phyloP scores from a whole-genome alignment of 2,888 invertebrate genomes.

The Oscheius myriophilus region DNA sequence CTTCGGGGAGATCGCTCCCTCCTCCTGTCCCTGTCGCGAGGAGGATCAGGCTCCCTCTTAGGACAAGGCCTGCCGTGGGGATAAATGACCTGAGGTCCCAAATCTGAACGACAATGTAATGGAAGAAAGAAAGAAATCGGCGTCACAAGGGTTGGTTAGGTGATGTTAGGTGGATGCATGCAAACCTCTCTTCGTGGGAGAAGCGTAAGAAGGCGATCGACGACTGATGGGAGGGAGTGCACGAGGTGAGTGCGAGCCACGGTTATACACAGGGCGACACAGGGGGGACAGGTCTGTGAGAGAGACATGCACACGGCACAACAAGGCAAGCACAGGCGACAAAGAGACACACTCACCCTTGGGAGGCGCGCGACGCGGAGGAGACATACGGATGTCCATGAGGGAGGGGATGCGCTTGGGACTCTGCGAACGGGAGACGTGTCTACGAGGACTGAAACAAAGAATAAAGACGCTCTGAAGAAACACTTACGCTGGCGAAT shows the following conservation, averaged over 20 bases:
- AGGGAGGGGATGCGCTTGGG: conserved; percentile 38
- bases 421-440: not conserved
- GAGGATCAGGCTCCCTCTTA: conserved; percentile 1
- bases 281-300: conserved; percentile 12
- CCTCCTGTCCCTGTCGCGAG: conserved; percentile 5
- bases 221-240: not conserved
- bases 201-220: conserved; percentile 18
- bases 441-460: conserved; percentile 1
- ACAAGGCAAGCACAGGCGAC: not conserved
- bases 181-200: not conserved
- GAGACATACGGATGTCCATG: conserved; percentile 34
- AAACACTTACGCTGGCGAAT: conserved; percentile 8
- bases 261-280: not conserved
- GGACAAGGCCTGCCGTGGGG: conserved; percentile 31
- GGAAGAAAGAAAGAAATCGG: not conserved
- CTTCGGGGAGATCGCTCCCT: conserved; percentile 13
- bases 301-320: not conserved
- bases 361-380: conserved; percentile 26
- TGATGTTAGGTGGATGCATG: not conserved
- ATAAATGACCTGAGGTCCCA: conserved; percentile 47
- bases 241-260: too few species aligned
- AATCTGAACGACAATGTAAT: conserved; percentile 28
- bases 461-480: not conserved
- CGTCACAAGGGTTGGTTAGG: not conserved
- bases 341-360: conserved; percentile 34